Evolutionary conservation across 2,797 vertebrate species (phyloP), one percentile per base, ranked within the genome.

Genomic region (Paratrypauchen microcephalus): DNA sequence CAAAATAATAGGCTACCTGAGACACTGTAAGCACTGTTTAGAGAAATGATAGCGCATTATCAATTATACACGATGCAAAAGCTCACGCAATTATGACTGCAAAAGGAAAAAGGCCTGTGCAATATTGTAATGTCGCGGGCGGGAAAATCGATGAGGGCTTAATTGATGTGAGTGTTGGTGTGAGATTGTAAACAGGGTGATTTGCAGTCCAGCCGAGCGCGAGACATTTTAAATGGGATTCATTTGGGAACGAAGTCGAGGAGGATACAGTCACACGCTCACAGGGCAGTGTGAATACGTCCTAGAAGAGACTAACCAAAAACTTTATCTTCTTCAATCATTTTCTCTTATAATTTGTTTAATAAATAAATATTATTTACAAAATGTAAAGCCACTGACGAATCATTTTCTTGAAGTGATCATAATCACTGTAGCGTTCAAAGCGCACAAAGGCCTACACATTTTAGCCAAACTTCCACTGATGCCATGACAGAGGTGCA

Each of bases 161-260:
- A 94, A 91, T 93, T 94, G 93, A 93, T 94, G 94, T 91, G 92
- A 91, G 90, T 93, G 90, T 94, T 90, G 91, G 86, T 92, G 92
- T 92, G 93, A 94, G 93, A 92, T 94, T 94, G 94, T 92, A 95
- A 95, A 94, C 94, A 94, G 91, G 92, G 87, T 94, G 93, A 95
- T 95, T 95, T 94, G 93, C 94, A 94, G 93, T 89, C 90, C 92
- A 93, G 93, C 90, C 90, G 91, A 92, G 93, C 80, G 90, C 82
- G 88, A 94, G 93, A 92, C 91, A 73, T 86, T 92, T 93, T 89
- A 94, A 93, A 93, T 92, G 92, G 91, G 92, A 93, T 92, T 93
- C 93, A 90, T 85, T 78, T 83, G 61, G 83, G 88, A 79, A 30
- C 63, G 63, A 45, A 50, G 45, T 65, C 83, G 62, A 69, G 75